Conservation (phyloP, 2,888 invertebrate species). For the Schizotus pectinicornis region DNA sequence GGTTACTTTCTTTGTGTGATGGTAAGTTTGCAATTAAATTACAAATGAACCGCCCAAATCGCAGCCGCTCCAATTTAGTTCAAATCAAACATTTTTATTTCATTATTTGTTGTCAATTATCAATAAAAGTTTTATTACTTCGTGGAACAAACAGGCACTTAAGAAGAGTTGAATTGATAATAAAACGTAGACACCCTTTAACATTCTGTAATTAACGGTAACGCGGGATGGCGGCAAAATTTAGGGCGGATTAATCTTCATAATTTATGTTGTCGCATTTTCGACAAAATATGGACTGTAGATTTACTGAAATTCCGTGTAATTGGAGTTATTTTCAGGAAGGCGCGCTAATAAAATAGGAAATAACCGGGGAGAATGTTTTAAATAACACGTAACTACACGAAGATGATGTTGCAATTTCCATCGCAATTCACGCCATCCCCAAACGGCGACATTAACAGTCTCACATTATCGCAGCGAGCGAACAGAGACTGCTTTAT, state of each 20-base stretch:
- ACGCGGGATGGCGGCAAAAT: background rate
- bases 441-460: background rate
- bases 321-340: too few relatives aligned
- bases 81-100: too few relatives aligned
- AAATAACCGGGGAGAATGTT: too few relatives aligned
- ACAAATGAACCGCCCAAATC: background rate
- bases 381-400: too few relatives aligned
- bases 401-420: background rate
- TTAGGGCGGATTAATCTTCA: background rate
- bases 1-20: slow-evolving; percentile 2
- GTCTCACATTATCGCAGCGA: background rate
- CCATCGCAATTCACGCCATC: background rate
- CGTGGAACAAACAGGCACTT: background rate
- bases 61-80: too few relatives aligned
- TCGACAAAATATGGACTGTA: background rate
- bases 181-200: too few relatives aligned
- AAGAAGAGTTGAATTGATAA: background rate
- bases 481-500: slow-evolving; percentile 12
- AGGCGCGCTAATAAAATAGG: too few relatives aligned
- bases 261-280: slow-evolving; percentile 3
- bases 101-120: too few relatives aligned
- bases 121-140: too few relatives aligned
- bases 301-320: background rate
- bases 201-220: background rate
- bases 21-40: background rate